phyloP scores from a whole-genome alignment of 2,113 vertebrate genomes.

The Hippocampus barbouri region DNA sequence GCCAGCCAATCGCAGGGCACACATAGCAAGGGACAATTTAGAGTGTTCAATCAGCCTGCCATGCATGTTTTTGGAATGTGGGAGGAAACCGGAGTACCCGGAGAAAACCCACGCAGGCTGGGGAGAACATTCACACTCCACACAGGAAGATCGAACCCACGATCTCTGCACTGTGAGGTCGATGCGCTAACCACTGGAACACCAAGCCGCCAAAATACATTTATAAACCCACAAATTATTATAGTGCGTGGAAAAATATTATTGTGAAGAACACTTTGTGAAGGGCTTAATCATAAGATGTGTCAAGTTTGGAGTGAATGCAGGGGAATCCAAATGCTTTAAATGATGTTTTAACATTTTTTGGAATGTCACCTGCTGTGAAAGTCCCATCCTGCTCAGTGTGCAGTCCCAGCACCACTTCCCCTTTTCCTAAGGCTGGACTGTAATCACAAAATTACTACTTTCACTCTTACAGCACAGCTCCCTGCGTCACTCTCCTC shows the following conservation, averaged over 20 bases:
- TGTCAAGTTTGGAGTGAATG: conserved; percentile 23
- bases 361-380: conserved; percentile 49
- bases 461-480: conserved; percentile 62
- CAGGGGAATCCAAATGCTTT: conserved; percentile 46
- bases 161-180: no score
- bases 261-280: neutral
- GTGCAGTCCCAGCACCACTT: conserved; percentile 21
- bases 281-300: conserved; percentile 2
- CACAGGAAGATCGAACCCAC: no score
- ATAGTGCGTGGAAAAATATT: neutral
- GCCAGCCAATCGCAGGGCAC: no score
- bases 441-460: conserved; percentile 75
- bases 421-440: conserved; percentile 33
- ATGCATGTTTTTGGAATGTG: no score
- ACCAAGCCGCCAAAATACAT: no score
- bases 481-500: conserved; percentile 29
- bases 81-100: no score
- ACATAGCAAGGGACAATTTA: no score
- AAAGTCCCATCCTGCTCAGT: conserved; percentile 31
- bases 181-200: no score
- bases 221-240: neutral
- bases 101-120: no score
- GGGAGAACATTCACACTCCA: no score
- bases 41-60: no score
- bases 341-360: conserved; percentile 58